Conservation (phyloP, 2,888 invertebrate species). For the Autographa gamma region DNA sequence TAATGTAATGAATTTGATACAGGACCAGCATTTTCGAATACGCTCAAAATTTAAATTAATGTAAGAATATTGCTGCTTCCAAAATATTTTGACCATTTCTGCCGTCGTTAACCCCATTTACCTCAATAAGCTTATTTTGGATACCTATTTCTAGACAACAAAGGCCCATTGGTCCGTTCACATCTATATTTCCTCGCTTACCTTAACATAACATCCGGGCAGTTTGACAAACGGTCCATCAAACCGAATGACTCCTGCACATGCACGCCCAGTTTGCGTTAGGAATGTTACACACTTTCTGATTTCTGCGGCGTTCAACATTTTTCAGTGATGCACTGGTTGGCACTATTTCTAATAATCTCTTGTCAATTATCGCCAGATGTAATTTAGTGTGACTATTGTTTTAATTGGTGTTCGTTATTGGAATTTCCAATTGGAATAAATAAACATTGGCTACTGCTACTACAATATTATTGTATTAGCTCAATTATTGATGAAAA, state of each 20-base stretch:
- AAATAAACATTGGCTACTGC: too few species aligned
- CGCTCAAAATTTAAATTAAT: too few species aligned
- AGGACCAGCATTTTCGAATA: too few species aligned
- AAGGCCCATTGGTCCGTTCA: conserved; percentile 14
- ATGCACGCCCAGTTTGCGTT: background rate
- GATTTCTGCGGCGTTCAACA: background rate
- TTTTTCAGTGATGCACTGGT: conserved; percentile 4
- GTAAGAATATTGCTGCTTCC: background rate
- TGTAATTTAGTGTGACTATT: background rate
- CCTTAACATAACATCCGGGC: conserved; percentile 39
- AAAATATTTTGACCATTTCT: background rate
- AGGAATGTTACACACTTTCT: background rate
- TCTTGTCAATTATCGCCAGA: background rate
- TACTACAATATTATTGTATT: too few species aligned
- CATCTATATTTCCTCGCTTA: conserved; percentile 17
- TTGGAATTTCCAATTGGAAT: background rate
- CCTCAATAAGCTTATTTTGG: background rate
- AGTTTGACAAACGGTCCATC: conserved; percentile 27
- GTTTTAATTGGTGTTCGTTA: background rate
- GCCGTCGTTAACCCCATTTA: background rate
- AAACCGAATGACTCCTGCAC: conserved; percentile 2
- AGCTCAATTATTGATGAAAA: too few species aligned
- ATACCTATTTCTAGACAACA: conserved; percentile 20
- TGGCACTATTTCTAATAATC: conserved; percentile 4
- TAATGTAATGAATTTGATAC: background rate